Conservation (phyloP, 2,888 invertebrate genomes). For the Melinopterus prodromus region DNA sequence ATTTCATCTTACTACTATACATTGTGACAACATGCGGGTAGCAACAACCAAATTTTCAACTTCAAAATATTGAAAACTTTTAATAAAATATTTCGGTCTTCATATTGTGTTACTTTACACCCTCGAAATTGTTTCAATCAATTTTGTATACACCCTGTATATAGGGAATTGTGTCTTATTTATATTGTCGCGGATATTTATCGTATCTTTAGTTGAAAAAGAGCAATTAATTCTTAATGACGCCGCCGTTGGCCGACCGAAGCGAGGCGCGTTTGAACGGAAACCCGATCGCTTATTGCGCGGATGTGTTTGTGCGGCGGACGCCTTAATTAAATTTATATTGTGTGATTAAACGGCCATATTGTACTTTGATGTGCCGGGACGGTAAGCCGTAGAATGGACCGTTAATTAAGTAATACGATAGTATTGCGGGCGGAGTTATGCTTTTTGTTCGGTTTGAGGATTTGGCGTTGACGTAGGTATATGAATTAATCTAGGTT, state of each 20-base stretch:
- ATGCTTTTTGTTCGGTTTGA: neutral
- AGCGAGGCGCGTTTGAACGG: neutral
- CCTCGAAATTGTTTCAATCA: too few relatives aligned
- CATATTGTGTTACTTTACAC: too few relatives aligned
- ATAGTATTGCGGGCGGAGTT: neutral
- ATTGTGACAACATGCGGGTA: too few relatives aligned
- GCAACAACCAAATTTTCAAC: too few relatives aligned
- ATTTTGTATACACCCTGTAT: too few relatives aligned
- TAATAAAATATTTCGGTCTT: too few relatives aligned
- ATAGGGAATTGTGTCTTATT: constrained; percentile 12
- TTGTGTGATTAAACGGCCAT: neutral
- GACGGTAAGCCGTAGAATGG: neutral
- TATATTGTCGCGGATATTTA: constrained; percentile 4
- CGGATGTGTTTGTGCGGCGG: neutral
- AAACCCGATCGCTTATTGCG: neutral
- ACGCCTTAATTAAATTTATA: neutral
- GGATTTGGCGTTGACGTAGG: too few relatives aligned
- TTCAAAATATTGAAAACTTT: too few relatives aligned
- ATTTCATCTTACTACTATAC: too few relatives aligned
- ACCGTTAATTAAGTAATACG: neutral
- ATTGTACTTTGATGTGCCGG: neutral
- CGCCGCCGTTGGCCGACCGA: neutral
- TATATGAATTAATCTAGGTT: too few relatives aligned
- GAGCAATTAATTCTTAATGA: constrained; percentile 4
- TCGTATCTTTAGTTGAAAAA: neutral